Evolutionary conservation across 2,797 vertebrate species (phyloP), one percentile per base, ranked within the genome.

Genomic region (Ficedula albicollis): DNA sequence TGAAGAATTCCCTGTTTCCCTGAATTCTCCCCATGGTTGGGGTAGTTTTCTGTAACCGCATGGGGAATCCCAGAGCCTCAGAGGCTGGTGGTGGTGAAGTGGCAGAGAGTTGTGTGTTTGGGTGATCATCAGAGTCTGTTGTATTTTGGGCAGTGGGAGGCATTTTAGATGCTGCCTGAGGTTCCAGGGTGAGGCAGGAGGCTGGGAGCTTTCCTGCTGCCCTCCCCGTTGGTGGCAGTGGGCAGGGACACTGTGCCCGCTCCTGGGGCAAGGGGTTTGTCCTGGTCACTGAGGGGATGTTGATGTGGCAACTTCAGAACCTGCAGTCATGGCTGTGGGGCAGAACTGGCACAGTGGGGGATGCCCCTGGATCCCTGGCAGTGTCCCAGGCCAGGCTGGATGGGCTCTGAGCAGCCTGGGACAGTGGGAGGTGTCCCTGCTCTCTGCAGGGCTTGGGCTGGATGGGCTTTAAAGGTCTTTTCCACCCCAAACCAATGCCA

Each of bases 211-310:
- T 2, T 0, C 29, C 54, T 38, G 93, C 64, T 13, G 8, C 30
- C 1, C 0, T 54, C 56, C 15, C 8, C 2, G 0, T 7, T 0
- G 0, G 13, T 10, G 54, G 1, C 32, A 64, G 32, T 0, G 10
- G 41, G 7, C 32, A 6, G 0, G 26, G 59, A 2, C 6, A 2
- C 4, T 18, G 51, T 23, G 36, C 27, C 59, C 8, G 2, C 52
- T 44, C 3, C 3, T 29, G 44, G 38, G 26, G 13, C 60, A 11
- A 3, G 59, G 15, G 23, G 1, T 23, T 68, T 39, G 1, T 36
- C n/a, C 18, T n/a, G 62, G 7, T 29, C 68, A 14, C 38, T 17
- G 29, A 26, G 54, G 49, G 52, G 62, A 1, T 25, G 20, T 21
- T 34, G 13, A 44, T 48, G 72, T 59, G 68, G 51, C 20, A 19